Percentiles rank a stretch among this genome's conserved stretches.
Evolutionary conservation across 2,797 vertebrate genomes (phyloP).

Genomic region (Mus caroli): DNA sequence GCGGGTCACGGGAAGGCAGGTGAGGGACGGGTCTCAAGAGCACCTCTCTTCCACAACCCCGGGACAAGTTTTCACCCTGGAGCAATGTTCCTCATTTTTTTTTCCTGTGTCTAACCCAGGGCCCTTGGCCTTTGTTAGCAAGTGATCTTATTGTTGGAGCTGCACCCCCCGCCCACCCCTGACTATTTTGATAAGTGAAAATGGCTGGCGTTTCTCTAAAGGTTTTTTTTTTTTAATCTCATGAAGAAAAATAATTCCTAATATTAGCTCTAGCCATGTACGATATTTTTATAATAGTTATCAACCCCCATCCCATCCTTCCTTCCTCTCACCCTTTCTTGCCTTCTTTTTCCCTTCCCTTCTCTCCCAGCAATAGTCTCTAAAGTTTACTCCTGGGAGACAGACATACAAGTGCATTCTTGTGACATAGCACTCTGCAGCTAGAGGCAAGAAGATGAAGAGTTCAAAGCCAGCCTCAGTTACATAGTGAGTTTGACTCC

Average conservation of each 20-base stretch:
- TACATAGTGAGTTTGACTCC: not conserved
- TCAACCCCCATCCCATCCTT: not conserved
- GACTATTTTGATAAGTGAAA: not conserved
- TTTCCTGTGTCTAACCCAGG: not conserved
- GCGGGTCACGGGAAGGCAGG: not conserved
- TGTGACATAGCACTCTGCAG: no score
- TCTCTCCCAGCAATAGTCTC: not conserved
- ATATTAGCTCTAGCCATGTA: not conserved
- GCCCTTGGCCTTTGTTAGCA: not conserved
- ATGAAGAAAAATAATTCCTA: slow-evolving; percentile 31
- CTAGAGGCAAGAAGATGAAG: not conserved
- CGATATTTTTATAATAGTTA: slow-evolving; percentile 7
- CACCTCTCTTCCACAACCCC: not conserved
- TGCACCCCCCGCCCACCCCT: not conserved
- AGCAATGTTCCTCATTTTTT: not conserved
- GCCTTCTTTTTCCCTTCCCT: not conserved
- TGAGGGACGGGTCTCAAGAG: not conserved
- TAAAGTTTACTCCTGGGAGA: not conserved
- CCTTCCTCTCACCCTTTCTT: no score
- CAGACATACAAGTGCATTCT: not conserved
- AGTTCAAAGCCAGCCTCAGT: not conserved
- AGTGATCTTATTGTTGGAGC: not conserved
- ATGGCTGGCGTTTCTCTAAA: not conserved
- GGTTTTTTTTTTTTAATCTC: not conserved
- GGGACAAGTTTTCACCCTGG: not conserved